Evolutionary conservation across 1,140 invertebrate genomes (phyloP), one percentile per base, ranked within the genome.

Genomic region (Zaprionus davidi): DNA sequence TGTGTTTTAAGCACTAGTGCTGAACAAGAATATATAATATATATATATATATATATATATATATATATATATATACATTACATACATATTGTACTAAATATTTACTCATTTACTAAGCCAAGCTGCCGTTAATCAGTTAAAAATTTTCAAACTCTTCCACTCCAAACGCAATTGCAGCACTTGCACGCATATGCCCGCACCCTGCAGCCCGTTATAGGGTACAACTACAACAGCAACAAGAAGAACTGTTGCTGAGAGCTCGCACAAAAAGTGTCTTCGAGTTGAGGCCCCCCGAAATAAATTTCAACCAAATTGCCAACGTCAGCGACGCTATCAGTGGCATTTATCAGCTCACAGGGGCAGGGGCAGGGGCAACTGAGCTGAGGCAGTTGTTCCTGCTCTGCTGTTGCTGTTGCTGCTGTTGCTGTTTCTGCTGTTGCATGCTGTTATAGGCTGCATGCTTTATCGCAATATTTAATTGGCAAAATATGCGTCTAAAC

Each of bases 401-500:
- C 28, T 38, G 68, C 15, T 60, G 71, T 11, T 28, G 57, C 9
- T 34, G 36, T 1, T 69, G 44, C 20, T 57, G 63, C 17, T 60
- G 56, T 15, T 64, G 60, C 2, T 44, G 46, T 34, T 44, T 34
- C 6, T 71, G 74, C 44, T 57, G 71, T 78, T 78, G 75, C 75
- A 68, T 78, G 76, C 72, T 63, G 72, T 75, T 85, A 78, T 82
- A 81, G 78, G 76, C 86, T 91, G 86, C 90, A 92, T 92, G 91
- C 87, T 91, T 86, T 88, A 90, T 90, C 79, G 87, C 82, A 92
- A 92, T 92, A 92, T 92, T 92, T 92, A 92, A 92, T 92, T 92
- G 91, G 91, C 77, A 92, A 92, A 92, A 92, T 92, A 92, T 92
- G 87, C 91, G 90, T 88, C 76, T 91, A 92, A 92, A 91, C 86